These are phyloP conservation scores for Heterotilapia buettikoferi DNA, from an alignment of 2,113 vertebrate species.

Conservation along the genomic window DNA sequence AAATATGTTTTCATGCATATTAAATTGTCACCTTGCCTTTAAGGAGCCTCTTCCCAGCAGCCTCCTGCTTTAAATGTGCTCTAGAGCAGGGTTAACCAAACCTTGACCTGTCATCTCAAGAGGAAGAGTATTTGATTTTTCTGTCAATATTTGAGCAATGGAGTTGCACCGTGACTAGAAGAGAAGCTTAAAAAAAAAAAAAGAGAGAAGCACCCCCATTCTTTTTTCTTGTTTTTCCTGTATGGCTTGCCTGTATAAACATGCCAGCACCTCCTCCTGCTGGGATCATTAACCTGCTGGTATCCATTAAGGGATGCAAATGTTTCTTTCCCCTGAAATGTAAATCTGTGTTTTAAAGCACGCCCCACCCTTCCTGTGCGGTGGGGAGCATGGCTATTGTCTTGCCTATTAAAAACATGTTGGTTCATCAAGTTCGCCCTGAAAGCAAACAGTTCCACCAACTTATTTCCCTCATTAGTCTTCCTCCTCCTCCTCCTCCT, in stretches of 20 bases:
- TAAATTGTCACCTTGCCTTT: not conserved
- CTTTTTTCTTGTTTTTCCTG: not conserved
- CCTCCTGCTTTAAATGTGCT: not conserved
- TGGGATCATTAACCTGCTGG: not conserved
- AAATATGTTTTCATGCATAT: not conserved
- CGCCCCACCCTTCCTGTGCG: not conserved
- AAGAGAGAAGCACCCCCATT: not conserved
- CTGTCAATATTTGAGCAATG: not conserved
- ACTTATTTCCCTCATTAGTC: not conserved
- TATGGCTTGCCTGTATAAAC: constrained; percentile 6
- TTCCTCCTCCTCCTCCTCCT: not conserved
- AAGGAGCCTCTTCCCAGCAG: not conserved
- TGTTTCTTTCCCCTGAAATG: not conserved
- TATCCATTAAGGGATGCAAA: not conserved
- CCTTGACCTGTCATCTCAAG: not conserved
- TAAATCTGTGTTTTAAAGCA: not conserved
- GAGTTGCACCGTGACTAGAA: not conserved
- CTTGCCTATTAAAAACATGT: not conserved
- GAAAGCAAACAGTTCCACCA: not conserved
- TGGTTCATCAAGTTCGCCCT: not conserved
- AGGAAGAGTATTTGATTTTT: not conserved
- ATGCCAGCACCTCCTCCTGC: not conserved
- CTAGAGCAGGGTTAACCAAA: not conserved
- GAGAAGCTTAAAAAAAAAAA: not conserved
- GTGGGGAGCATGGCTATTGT: not conserved